Evolutionary conservation across 64 coral and sea anemone genomes (phyloP).

Genomic region (Exaiptasia diaphana): DNA sequence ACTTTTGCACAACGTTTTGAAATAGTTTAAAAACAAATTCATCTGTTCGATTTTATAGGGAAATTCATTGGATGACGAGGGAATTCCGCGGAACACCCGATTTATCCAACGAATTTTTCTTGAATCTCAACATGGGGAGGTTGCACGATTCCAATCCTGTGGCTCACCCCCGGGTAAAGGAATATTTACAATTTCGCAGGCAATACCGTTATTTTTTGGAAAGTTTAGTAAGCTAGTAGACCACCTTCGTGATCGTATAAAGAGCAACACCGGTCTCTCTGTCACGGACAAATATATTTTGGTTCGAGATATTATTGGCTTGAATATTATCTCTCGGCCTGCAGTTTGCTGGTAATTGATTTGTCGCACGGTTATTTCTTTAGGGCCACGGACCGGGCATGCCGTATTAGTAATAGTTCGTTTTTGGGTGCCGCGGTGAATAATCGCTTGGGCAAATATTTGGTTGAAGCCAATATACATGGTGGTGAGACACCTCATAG

Average conservation of each 20-base stretch:
- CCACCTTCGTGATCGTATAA: not conserved
- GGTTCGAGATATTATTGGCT: constrained; percentile 37
- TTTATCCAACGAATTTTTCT: too few species aligned
- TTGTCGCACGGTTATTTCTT: constrained; percentile 16
- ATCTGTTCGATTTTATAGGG: too few species aligned
- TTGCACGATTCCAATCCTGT: constrained; percentile 16
- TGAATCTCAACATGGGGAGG: not conserved
- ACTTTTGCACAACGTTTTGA: too few species aligned
- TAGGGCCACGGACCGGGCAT: not conserved
- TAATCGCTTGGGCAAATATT: constrained; percentile 10
- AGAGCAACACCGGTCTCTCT: not conserved
- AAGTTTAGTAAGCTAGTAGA: constrained; percentile 4
- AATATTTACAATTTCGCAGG: constrained; percentile 27
- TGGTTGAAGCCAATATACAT: not conserved
- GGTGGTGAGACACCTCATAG: constrained; percentile 48
- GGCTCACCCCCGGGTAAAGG: constrained; percentile 30
- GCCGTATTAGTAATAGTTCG: not conserved
- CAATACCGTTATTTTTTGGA: constrained; percentile 17
- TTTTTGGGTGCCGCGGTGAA: constrained; percentile 20
- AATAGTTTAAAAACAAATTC: too few species aligned
- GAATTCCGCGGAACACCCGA: too few species aligned
- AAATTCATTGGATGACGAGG: too few species aligned
- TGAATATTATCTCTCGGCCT: constrained; percentile 2
- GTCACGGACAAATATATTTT: constrained; percentile 20
- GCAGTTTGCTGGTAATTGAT: not conserved